A percentile compares a stretch with the other conserved stretches of the same genome.
Conservation (phyloP, 2,888 invertebrate genomes). For the Plemyria rubiginata region DNA sequence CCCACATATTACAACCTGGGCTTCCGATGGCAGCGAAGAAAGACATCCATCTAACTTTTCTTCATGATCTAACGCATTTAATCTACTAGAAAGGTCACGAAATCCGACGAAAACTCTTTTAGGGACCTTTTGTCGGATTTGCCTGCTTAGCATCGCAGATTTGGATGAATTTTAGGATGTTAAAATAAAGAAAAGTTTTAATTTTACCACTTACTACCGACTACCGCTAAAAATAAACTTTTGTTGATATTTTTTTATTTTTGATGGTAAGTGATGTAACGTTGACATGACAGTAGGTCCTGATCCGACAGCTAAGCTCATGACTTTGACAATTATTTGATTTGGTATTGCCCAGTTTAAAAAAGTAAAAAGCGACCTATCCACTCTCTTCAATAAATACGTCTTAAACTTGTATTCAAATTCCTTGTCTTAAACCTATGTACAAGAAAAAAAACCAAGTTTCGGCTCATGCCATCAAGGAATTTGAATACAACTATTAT, state of each 20-base stretch:
- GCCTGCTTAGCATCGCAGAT: conserved; percentile 18
- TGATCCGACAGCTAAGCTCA: not conserved
- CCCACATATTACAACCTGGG: conserved; percentile 94
- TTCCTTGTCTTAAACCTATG: too few species aligned
- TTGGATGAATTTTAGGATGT: not conserved
- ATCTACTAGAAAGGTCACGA: conserved; percentile 54
- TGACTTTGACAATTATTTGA: too few species aligned
- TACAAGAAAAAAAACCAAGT: too few species aligned
- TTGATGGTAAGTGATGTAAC: not conserved
- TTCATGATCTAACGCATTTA: conserved; percentile 64
- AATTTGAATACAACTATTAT: too few species aligned
- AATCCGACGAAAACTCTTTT: conserved; percentile 18
- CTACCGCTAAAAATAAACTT: not conserved
- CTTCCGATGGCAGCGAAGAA: conserved; percentile 71
- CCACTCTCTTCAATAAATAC: too few species aligned
- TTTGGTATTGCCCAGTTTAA: too few species aligned
- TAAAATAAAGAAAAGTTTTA: not conserved
- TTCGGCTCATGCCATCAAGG: too few species aligned
- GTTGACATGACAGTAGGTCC: not conserved
- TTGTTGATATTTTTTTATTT: not conserved
- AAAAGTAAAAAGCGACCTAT: too few species aligned
- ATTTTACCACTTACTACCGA: too few species aligned
- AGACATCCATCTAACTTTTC: conserved; percentile 67
- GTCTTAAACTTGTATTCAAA: too few species aligned
- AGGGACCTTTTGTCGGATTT: conserved; percentile 11